Conservation (phyloP, 2,113 vertebrate species). For the Etheostoma spectabile region DNA sequence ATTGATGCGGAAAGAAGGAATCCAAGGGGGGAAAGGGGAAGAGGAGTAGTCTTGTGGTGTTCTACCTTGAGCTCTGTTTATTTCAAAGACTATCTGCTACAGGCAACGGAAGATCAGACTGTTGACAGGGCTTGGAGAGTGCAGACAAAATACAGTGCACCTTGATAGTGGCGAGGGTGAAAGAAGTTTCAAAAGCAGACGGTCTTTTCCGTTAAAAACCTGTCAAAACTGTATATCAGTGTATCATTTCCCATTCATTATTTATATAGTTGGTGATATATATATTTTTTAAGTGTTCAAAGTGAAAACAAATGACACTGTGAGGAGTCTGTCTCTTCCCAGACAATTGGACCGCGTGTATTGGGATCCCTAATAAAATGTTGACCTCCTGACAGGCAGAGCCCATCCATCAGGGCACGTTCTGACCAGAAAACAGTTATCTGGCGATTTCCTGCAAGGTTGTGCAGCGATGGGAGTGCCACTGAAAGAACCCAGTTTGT, state of each 20-base stretch:
- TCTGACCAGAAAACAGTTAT: too few relatives aligned
- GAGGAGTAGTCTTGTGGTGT: conserved; percentile 20
- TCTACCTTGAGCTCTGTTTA: conserved; percentile 37
- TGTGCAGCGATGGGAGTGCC: too few relatives aligned
- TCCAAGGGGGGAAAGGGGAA: not conserved
- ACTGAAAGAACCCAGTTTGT: too few relatives aligned
- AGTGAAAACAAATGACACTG: not conserved
- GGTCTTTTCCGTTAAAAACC: not conserved
- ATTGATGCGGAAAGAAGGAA: conserved; percentile 58
- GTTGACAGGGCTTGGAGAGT: conserved; percentile 22
- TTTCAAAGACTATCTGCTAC: conserved; percentile 53
- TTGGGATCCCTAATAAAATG: not conserved
- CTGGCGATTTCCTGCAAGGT: too few relatives aligned
- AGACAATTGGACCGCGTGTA: too few relatives aligned
- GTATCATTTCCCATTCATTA: conserved; percentile 1
- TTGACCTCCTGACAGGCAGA: not conserved
- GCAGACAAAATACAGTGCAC: conserved; percentile 5
- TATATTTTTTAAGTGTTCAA: not conserved
- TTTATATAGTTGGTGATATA: too few relatives aligned
- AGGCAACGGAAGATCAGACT: conserved; percentile 46
- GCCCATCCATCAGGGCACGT: too few relatives aligned
- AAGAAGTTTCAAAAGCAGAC: conserved; percentile 11
- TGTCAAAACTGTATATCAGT: conserved; percentile 9
- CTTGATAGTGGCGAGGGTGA: not conserved
- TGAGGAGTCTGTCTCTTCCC: not conserved